Evolutionary conservation across 2,797 vertebrate genomes (phyloP).

Genomic region (Nannoperca obscura): DNA sequence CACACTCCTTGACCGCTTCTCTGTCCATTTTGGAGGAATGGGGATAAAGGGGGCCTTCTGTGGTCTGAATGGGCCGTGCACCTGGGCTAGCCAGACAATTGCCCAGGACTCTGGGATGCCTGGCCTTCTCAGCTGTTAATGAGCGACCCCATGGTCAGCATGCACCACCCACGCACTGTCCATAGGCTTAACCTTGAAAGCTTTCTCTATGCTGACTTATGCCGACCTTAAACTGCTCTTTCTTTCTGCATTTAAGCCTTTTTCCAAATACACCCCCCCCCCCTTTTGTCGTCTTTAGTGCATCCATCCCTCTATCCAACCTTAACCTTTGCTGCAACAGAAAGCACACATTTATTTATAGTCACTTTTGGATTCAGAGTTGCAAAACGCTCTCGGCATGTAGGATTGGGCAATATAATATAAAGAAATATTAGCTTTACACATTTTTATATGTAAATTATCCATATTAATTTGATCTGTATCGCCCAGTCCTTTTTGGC

Average conservation of each 20-base stretch:
- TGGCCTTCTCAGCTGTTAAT: slow-evolving; percentile 81
- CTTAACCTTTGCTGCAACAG: slow-evolving; percentile 37
- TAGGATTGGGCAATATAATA: neutral
- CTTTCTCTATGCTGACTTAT: slow-evolving; percentile 50
- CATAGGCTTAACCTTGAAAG: slow-evolving; percentile 54
- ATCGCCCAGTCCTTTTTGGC: neutral
- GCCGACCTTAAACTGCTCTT: slow-evolving; percentile 59
- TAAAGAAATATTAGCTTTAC: neutral
- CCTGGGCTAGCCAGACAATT: slow-evolving; percentile 84
- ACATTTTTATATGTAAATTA: neutral
- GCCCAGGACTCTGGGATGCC: slow-evolving; percentile 74
- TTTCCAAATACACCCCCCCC: slow-evolving; percentile 42
- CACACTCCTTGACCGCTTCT: slow-evolving; percentile 67
- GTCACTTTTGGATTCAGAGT: slow-evolving; percentile 24
- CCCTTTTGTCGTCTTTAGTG: slow-evolving; percentile 45
- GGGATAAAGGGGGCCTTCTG: slow-evolving; percentile 77
- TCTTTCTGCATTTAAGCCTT: slow-evolving; percentile 54
- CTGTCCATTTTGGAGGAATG: slow-evolving; percentile 55
- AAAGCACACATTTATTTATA: slow-evolving; percentile 16
- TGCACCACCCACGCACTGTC: slow-evolving; percentile 74
- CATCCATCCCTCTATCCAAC: slow-evolving; percentile 33
- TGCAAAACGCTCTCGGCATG: neutral
- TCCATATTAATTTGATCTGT: neutral
- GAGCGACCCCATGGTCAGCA: slow-evolving; percentile 78
- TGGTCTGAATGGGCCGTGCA: slow-evolving; percentile 82